Evolutionary conservation across 2,888 invertebrate species (phyloP).

Genomic region (Alviniconcha strummeri): DNA sequence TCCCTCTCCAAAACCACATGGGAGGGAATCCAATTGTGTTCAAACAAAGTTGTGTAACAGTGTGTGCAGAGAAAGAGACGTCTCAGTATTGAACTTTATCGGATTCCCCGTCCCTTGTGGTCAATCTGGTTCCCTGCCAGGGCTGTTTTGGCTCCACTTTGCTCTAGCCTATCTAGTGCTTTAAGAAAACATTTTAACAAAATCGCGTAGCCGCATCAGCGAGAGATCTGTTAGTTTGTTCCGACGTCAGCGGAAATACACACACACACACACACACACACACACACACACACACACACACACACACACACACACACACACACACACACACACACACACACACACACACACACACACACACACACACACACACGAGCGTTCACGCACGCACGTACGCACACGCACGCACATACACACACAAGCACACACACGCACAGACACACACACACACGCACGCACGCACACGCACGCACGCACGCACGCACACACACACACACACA

Average conservation of each 20-base stretch:
- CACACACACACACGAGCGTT: background rate
- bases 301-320: constrained; percentile 1
- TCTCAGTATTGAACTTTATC: no score
- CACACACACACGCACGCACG: constrained; percentile 8
- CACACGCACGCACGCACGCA: background rate
- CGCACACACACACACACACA: constrained; percentile 5
- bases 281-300: constrained; percentile 15
- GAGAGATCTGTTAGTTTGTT: no score
- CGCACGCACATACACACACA: constrained; percentile 3
- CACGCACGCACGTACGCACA: constrained; percentile 2
- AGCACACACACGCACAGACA: background rate
- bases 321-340: constrained; percentile 14
- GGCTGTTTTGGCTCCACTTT: no score
- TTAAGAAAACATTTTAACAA: no score
- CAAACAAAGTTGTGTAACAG: no score
- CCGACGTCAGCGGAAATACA: background rate
- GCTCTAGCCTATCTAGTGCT: no score
- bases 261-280: constrained; percentile 10
- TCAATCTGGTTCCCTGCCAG: no score
- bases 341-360: background rate
- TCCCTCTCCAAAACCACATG: no score
- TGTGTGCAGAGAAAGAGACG: no score
- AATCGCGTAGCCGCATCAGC: no score
- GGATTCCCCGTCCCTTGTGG: no score
- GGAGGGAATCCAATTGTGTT: no score